Percentiles rank a stretch among this genome's conserved stretches.
These are phyloP conservation scores for Camptogramma bilineatum DNA, from an alignment of 2,888 invertebrate genomes.

Conservation along the genomic window DNA sequence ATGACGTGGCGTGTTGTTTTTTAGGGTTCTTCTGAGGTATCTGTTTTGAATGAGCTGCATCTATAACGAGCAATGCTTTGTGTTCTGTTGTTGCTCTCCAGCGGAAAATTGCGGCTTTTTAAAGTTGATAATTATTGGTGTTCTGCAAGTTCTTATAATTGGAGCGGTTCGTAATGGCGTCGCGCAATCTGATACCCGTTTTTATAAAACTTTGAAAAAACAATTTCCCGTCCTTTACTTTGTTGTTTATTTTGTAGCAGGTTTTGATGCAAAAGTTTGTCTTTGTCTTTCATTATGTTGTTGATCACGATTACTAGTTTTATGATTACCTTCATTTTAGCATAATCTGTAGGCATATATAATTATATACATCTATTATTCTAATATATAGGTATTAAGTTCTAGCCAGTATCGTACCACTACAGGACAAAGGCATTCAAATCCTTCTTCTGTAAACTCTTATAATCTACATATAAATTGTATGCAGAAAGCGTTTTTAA, in stretches of 20 bases:
- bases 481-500: too few species aligned
- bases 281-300: not conserved
- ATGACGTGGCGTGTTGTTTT: not conserved
- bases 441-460: too few species aligned
- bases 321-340: too few species aligned
- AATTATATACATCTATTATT: too few species aligned
- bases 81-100: constrained; percentile 33
- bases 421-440: too few species aligned
- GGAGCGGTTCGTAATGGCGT: constrained; percentile 21
- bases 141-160: constrained; percentile 36
- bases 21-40: not conserved
- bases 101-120: constrained; percentile 32
- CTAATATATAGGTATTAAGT: too few species aligned
- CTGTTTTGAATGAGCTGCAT: constrained; percentile 19
- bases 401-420: too few species aligned
- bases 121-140: constrained; percentile 38
- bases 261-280: not conserved
- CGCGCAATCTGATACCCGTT: constrained; percentile 24
- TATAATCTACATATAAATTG: too few species aligned
- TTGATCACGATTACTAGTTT: too few species aligned
- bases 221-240: not conserved
- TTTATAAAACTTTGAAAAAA: constrained; percentile 16
- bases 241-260: not conserved
- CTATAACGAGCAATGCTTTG: constrained; percentile 64
- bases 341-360: too few species aligned